These are phyloP conservation scores for Cassiopea xamachana DNA, from an alignment of 30 jellyfish, hydroid and myxozoan genomes.

Conservation along the genomic window DNA sequence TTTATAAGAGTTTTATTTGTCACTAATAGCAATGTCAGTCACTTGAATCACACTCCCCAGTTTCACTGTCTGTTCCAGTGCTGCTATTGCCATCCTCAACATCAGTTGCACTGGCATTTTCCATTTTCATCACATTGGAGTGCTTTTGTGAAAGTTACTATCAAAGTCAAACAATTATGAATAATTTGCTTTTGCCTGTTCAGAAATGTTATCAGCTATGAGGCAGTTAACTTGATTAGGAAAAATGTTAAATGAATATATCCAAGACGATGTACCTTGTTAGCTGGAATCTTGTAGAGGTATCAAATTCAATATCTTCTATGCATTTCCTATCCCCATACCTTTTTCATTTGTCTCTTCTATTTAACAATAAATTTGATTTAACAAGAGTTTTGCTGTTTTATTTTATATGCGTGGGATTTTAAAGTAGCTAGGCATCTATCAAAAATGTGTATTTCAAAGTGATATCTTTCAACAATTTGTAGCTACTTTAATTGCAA, in stretches of 20 bases:
- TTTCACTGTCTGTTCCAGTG: conserved; percentile 24
- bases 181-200: background rate
- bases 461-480: too few relatives aligned
- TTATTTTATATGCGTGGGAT: too few relatives aligned
- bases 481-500: too few relatives aligned
- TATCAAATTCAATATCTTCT: conserved; percentile 12
- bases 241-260: background rate
- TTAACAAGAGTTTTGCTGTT: background rate
- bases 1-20: conserved; percentile 2
- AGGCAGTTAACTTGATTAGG: conserved; percentile 2
- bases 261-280: conserved; percentile 6
- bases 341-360: background rate
- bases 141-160: background rate
- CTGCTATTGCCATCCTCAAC: background rate
- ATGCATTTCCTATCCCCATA: background rate
- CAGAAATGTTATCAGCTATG: conserved; percentile 7
- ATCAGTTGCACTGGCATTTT: conserved; percentile 25
- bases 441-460: too few relatives aligned
- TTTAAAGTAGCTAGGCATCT: too few relatives aligned
- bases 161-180: background rate
- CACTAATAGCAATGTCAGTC: background rate
- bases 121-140: conserved; percentile 17
- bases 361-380: background rate
- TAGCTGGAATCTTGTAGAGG: background rate
- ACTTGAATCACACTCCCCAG: background rate